Percentiles rank a stretch among this genome's conserved stretches.
phyloP scores from a whole-genome alignment of 2,797 vertebrate genomes.

The Anguilla obscura region DNA sequence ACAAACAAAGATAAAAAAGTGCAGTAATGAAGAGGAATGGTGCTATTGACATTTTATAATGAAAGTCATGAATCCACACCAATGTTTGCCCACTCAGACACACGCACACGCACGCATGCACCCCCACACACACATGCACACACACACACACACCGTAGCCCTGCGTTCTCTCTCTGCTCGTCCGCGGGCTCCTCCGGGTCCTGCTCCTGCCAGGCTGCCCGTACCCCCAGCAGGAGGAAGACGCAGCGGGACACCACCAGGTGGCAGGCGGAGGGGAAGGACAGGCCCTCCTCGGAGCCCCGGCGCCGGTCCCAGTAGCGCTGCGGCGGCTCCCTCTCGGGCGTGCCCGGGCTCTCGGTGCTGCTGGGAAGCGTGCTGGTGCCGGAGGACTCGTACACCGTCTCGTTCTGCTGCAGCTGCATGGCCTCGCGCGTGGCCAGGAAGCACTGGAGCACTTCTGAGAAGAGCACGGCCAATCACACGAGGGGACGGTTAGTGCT shows the following conservation, averaged over 20 bases:
- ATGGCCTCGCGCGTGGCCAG: constrained; percentile 79
- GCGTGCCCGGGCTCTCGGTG: constrained; percentile 69
- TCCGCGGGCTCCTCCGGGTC: constrained; percentile 60
- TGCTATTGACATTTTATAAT: background rate
- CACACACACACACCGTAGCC: constrained; percentile 54
- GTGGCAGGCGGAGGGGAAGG: constrained; percentile 74
- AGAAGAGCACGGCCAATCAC: background rate
- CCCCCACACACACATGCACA: background rate
- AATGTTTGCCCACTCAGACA: background rate
- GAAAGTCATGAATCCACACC: background rate
- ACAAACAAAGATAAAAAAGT: background rate
- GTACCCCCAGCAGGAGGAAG: constrained; percentile 76
- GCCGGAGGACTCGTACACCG: constrained; percentile 78
- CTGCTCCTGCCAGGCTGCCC: constrained; percentile 72
- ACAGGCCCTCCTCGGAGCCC: constrained; percentile 65
- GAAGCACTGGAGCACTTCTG: constrained; percentile 80
- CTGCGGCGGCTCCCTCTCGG: constrained; percentile 62
- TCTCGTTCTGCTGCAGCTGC: constrained; percentile 79
- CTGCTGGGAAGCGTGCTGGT: constrained; percentile 75
- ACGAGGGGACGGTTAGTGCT: background rate
- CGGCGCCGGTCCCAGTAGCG: constrained; percentile 61
- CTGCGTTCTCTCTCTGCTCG: constrained; percentile 35
- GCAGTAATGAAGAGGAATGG: background rate
- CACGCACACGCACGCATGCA: constrained; percentile 16
- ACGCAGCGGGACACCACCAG: constrained; percentile 76